phyloP scores from a whole-genome alignment of 1,140 invertebrate species.

The Tachypleus tridentatus region DNA sequence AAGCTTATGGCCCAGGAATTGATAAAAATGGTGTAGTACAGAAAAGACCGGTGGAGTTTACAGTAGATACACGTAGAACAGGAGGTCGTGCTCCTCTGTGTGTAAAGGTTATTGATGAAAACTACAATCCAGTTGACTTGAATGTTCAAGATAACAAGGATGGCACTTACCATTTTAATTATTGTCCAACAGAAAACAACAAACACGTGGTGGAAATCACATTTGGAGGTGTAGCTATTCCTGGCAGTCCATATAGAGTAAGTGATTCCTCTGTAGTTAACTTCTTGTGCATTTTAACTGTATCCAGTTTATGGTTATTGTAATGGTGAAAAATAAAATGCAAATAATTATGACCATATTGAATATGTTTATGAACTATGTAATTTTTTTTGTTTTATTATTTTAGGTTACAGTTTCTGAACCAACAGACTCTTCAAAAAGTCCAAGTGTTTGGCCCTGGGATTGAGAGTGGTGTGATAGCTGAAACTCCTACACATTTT shows the following conservation, averaged over 20 bases:
- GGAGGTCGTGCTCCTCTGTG: constrained; percentile 55
- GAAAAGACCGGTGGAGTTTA: constrained; percentile 54
- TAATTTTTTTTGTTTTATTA: constrained; percentile 13
- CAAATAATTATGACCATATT: background rate
- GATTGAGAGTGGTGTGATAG: constrained; percentile 53
- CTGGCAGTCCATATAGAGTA: constrained; percentile 52
- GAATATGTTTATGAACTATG: background rate
- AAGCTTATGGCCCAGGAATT: constrained; percentile 62
- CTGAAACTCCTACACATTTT: constrained; percentile 58
- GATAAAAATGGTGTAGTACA: constrained; percentile 52
- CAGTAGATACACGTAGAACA: constrained; percentile 54
- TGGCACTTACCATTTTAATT: constrained; percentile 57
- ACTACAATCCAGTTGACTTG: constrained; percentile 47
- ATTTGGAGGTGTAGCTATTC: constrained; percentile 69
- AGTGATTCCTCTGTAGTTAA: background rate
- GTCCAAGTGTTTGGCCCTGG: constrained; percentile 65
- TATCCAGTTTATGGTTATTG: too few species aligned
- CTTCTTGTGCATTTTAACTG: too few species aligned
- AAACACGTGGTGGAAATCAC: constrained; percentile 72
- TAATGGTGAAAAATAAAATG: too few species aligned
- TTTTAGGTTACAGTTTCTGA: constrained; percentile 2
- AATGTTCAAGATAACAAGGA: constrained; percentile 56
- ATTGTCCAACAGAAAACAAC: constrained; percentile 58
- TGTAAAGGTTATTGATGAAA: constrained; percentile 46
- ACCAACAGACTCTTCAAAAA: constrained; percentile 53